phyloP scores from a whole-genome alignment of 2,797 vertebrate genomes.

The Argentina silus region DNA sequence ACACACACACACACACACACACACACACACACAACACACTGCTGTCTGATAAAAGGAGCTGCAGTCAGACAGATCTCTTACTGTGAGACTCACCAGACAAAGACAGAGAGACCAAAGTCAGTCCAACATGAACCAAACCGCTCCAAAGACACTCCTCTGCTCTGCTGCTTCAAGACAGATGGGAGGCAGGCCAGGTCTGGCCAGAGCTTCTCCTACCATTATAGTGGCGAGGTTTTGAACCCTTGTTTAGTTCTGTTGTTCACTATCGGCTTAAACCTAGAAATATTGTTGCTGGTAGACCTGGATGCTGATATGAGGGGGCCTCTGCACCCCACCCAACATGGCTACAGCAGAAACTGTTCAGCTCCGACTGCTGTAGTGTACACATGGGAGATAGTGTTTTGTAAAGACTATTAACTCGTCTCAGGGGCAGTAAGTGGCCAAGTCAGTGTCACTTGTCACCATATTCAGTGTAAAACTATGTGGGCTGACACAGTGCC shows the following conservation, averaged over 20 bases:
- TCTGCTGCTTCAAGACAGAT: no score
- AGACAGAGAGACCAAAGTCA: background rate
- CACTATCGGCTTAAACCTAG: background rate
- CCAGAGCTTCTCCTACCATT: background rate
- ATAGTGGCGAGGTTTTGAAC: background rate
- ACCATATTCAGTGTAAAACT: background rate
- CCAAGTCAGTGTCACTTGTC: background rate
- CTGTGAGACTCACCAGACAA: slow-evolving; percentile 27
- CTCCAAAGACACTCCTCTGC: background rate
- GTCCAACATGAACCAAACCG: background rate
- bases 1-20: no score
- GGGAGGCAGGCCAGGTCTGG: no score
- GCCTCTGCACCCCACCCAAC: no score
- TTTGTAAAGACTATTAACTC: no score
- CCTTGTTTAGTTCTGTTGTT: background rate
- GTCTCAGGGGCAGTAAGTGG: background rate
- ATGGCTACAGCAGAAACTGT: no score
- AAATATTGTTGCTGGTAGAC: no score
- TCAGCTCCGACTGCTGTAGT: no score
- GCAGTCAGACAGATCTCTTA: slow-evolving; percentile 20
- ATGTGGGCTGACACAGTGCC: background rate
- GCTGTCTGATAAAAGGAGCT: slow-evolving; percentile 33
- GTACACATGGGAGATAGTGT: no score
- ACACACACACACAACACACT: background rate
- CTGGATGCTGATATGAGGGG: no score